phyloP scores from a whole-genome alignment of 2,797 vertebrate genomes.

The Sciurus vulgaris region DNA sequence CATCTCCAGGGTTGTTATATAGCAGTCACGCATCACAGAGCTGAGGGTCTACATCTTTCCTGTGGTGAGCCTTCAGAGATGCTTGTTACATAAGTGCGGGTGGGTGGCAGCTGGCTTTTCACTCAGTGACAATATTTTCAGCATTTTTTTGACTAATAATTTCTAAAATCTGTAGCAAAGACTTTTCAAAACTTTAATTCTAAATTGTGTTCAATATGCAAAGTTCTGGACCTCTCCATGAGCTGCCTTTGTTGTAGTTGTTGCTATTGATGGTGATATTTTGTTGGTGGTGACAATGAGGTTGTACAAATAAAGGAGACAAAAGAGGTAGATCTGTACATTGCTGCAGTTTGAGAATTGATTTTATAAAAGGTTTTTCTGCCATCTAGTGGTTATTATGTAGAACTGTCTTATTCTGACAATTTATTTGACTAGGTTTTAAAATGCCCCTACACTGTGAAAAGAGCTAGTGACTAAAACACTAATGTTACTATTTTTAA shows the following conservation, averaged over 20 bases:
- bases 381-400: slow-evolving; percentile 60
- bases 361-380: slow-evolving; percentile 75
- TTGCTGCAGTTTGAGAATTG: background rate
- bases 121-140: slow-evolving; percentile 50
- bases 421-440: slow-evolving; percentile 53
- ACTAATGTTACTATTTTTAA: slow-evolving; percentile 8
- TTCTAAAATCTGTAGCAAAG: slow-evolving; percentile 42
- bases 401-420: slow-evolving; percentile 51
- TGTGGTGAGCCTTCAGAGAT: slow-evolving; percentile 21
- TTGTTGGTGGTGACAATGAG: slow-evolving; percentile 10
- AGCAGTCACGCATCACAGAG: background rate
- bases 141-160: slow-evolving; percentile 65
- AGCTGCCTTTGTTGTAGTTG: slow-evolving; percentile 26
- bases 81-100: slow-evolving; percentile 61
- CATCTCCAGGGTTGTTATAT: slow-evolving; percentile 1
- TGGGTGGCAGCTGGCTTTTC: slow-evolving; percentile 53
- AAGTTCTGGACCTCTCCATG: slow-evolving; percentile 47
- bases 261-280: background rate
- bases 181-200: slow-evolving; percentile 61
- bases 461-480: slow-evolving; percentile 47
- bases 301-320: slow-evolving; percentile 70
- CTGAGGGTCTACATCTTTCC: slow-evolving; percentile 39
- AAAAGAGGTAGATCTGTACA: slow-evolving; percentile 49
- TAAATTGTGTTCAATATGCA: background rate
- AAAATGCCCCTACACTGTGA: background rate